These are phyloP conservation scores for Glaucidium brasilianum DNA, from an alignment of 2,113 vertebrate genomes.

Conservation along the genomic window DNA sequence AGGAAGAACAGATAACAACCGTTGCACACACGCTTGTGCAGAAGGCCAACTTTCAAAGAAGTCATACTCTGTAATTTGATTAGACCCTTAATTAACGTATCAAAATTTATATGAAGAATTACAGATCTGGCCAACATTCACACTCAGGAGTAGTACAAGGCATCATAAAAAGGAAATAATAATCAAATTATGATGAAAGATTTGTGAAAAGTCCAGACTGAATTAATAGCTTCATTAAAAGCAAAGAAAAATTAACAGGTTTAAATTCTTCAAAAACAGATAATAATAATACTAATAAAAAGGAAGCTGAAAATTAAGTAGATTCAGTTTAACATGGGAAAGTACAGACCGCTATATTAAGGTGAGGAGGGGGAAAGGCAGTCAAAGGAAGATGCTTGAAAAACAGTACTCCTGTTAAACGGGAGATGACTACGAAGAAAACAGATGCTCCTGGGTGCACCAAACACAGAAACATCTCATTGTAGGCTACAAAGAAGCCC, in stretches of 20 bases:
- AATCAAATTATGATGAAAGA: background rate
- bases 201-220: background rate
- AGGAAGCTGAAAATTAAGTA: background rate
- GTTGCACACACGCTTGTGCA: background rate
- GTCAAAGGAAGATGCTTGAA: background rate
- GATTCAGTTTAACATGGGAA: background rate
- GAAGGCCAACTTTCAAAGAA: background rate
- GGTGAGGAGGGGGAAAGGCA: background rate
- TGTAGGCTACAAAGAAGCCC: background rate
- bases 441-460: background rate
- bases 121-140: background rate
- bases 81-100: background rate
- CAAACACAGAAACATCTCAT: background rate
- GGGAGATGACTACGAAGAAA: background rate
- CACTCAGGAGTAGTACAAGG: background rate
- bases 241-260: slow-evolving; percentile 11
- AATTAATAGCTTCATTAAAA: slow-evolving; percentile 17
- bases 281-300: background rate
- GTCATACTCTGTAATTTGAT: background rate
- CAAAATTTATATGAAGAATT: background rate
- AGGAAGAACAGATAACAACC: background rate
- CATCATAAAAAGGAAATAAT: slow-evolving; percentile 1
- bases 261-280: background rate
- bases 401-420: background rate
- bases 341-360: background rate